These are phyloP conservation scores for Herminia tarsipennalis DNA, from an alignment of 2,888 invertebrate species.

Conservation along the genomic window DNA sequence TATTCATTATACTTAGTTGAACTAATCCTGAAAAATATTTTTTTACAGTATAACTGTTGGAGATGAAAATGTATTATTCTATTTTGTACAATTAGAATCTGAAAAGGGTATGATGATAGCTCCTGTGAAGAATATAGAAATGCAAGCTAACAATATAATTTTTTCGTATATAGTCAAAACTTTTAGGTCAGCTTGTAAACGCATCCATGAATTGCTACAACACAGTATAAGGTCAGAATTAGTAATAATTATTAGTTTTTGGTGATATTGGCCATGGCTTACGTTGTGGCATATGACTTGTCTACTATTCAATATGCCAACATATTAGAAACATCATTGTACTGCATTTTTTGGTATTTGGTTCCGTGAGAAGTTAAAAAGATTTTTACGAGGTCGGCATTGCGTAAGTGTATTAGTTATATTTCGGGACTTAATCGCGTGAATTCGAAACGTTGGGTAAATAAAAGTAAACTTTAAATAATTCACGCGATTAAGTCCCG, in stretches of 20 bases:
- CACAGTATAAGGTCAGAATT: constrained; percentile 85
- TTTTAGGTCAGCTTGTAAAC: constrained; percentile 89
- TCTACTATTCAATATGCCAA: no score
- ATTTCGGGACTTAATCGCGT: no score
- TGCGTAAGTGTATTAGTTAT: no score
- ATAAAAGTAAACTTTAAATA: no score
- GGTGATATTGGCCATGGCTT: background rate
- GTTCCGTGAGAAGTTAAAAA: no score
- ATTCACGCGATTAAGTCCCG: no score
- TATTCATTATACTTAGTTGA: background rate
- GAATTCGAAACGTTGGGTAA: no score
- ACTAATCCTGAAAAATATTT: background rate
- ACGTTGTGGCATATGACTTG: no score
- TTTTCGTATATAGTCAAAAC: constrained; percentile 88
- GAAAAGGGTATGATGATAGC: constrained; percentile 90
- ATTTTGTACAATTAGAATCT: constrained; percentile 90
- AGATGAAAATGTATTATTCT: constrained; percentile 89
- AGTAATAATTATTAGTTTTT: background rate
- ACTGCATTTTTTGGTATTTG: no score
- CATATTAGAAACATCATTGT: no score
- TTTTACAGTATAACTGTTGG: constrained; percentile 87
- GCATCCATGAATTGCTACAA: constrained; percentile 90
- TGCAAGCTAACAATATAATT: constrained; percentile 66
- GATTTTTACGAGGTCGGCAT: no score
- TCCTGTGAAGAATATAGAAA: constrained; percentile 78